Evolutionary conservation across 2,113 vertebrate species (phyloP), one percentile per base, ranked within the genome.

Genomic region (Alaudala cheleensis): DNA sequence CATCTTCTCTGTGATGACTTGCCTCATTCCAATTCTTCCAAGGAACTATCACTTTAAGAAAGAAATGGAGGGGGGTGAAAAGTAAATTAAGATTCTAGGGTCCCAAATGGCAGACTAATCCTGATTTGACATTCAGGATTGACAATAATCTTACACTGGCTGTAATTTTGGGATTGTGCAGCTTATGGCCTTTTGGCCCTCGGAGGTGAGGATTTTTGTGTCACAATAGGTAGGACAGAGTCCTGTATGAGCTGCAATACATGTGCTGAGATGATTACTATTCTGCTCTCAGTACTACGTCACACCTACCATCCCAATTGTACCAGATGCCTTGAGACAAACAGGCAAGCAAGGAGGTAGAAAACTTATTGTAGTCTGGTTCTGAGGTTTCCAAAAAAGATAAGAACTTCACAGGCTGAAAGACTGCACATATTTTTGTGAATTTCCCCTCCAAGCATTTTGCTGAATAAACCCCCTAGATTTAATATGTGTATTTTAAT

Each of bases 391-490:
- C 14, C 40, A 31, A 44, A 81, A 86, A 33, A 20, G 5, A 26
- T 5, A 20, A 39, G 18, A 60, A 40, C 5, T 49, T 57, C 2
- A 31, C 18, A 90, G 12, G 5, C 12, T 82, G 28, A 71, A 80
- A 67, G 23, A 28, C 8, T 54, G 2, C 3, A 25, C 0, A 0
- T 12, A 40, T 37, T 83, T 77, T 53, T 86, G 14, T 77, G 40
- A 69, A 7, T 49, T 61, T 69, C 11, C 1, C 4, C 9, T 29
- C 5, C 7, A 39, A 42, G 20, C 1, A 42, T 62, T 73, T 74
- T 70, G 4, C 10, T 71, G n/a, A 53, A 28, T 67, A 44, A n/a
- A 6, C 0, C 0, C 1, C 8, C 5, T 6, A 10, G 2, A 39
- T 50, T 42, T 25, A 53, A 28, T n/a, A 11, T 11, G 1, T 26